Percentiles rank a stretch among this genome's conserved stretches.
Evolutionary conservation across 2,797 vertebrate genomes (phyloP).

Genomic region (Gymnoscopelus microlampas): DNA sequence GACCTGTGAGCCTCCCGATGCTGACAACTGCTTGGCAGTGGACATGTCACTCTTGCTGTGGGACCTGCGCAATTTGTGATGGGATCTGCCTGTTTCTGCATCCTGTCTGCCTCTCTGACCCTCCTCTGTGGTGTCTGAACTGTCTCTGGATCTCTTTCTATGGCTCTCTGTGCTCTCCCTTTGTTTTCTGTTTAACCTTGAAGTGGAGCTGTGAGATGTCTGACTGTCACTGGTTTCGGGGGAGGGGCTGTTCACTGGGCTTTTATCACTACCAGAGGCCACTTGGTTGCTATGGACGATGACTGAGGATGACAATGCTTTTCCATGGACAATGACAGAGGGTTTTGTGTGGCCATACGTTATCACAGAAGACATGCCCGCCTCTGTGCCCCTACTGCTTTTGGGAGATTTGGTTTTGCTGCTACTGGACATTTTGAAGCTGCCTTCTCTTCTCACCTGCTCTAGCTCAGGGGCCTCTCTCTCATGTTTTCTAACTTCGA

Average conservation of each 20-base stretch:
- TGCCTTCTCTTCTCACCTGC: conserved; percentile 57
- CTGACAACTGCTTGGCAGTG: conserved; percentile 80
- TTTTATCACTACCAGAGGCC: conserved; percentile 79
- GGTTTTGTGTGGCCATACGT: conserved; percentile 88
- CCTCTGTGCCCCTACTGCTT: conserved; percentile 60
- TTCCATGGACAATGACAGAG: conserved; percentile 90
- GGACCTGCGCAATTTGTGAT: conserved; percentile 80
- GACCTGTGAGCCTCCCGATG: conserved; percentile 73
- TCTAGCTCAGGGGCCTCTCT: conserved; percentile 58
- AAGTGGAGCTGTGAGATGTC: conserved; percentile 59
- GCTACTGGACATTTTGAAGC: conserved; percentile 69
- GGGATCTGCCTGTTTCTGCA: conserved; percentile 64
- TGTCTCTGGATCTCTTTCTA: conserved; percentile 72
- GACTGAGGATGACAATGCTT: conserved; percentile 81
- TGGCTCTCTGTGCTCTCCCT: conserved; percentile 71
- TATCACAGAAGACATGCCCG: conserved; percentile 85
- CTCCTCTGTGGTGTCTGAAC: conserved; percentile 67
- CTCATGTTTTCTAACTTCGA: conserved; percentile 63
- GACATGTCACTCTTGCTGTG: conserved; percentile 81
- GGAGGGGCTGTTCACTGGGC: conserved; percentile 62
- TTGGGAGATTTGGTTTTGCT: conserved; percentile 76
- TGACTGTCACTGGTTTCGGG: conserved; percentile 65
- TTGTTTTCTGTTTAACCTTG: conserved; percentile 76
- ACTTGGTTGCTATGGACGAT: conserved; percentile 85
- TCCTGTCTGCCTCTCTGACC: conserved; percentile 66